Evolutionary conservation across 2,113 vertebrate species (phyloP).

Genomic region (Anas platyrhynchos): DNA sequence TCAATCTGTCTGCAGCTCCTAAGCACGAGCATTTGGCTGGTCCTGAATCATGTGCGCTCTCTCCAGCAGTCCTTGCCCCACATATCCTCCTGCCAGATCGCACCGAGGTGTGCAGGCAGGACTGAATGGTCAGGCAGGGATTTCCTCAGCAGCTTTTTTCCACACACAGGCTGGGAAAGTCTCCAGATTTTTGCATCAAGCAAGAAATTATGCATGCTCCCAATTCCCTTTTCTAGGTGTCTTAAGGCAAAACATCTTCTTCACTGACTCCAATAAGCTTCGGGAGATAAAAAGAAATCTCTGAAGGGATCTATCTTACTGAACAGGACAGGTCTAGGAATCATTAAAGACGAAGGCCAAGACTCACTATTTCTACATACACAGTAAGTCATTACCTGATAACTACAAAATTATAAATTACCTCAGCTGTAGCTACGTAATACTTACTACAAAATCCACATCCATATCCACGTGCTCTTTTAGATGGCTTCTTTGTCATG

Average conservation of each 20-base stretch:
- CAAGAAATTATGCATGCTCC: background rate
- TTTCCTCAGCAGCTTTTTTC: background rate
- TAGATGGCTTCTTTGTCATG: background rate
- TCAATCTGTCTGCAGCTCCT: accelerated
- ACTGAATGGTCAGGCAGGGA: background rate
- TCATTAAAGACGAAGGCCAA: background rate
- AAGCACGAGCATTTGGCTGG: accelerated
- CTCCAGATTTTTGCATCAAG: background rate
- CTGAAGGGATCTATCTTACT: background rate
- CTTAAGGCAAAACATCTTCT: background rate
- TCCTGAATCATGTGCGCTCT: accelerated
- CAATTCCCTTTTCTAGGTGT: background rate
- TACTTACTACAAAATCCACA: background rate
- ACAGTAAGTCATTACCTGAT: background rate
- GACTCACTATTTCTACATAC: background rate
- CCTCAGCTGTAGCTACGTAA: background rate
- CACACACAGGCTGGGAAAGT: background rate
- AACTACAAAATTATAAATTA: background rate
- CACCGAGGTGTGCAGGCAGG: background rate
- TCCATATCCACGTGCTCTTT: accelerated
- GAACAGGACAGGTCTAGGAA: background rate
- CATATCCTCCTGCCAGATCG: background rate
- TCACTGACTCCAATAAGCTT: background rate
- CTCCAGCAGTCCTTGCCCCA: accelerated
- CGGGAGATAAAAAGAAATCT: background rate